Percentiles rank a stretch among this genome's conserved stretches.
phyloP scores from a whole-genome alignment of 1,140 invertebrate genomes.

The Ctenoplectra terminalis region DNA sequence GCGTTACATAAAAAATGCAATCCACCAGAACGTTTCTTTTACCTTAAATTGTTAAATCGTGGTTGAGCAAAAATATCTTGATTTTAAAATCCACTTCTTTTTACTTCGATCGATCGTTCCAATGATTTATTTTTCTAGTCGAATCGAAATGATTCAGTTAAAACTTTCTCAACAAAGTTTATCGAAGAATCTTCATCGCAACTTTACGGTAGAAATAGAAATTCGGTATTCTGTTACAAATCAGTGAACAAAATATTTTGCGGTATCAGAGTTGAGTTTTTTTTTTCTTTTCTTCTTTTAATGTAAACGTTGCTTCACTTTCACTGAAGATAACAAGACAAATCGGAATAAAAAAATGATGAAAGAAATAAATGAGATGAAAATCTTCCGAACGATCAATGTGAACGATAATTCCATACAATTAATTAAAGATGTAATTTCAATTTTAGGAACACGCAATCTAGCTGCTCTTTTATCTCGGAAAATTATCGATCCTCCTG shows the following conservation, averaged over 20 bases:
- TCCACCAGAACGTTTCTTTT: not conserved
- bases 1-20: not conserved
- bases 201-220: not conserved
- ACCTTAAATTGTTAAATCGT: not conserved
- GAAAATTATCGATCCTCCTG: conserved; percentile 92
- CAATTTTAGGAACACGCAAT: conserved; percentile 86
- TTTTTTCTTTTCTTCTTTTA: not conserved
- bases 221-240: not conserved
- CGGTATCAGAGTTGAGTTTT: not conserved
- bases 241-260: not conserved
- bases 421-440: not conserved
- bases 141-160: not conserved
- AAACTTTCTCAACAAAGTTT: not conserved
- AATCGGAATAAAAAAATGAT: not conserved
- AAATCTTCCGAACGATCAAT: no score
- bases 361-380: no score
- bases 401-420: no score
- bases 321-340: not conserved
- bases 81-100: not conserved
- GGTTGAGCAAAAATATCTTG: not conserved
- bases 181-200: not conserved
- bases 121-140: not conserved
- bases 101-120: not conserved
- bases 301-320: not conserved
- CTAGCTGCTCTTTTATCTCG: conserved; percentile 90